A percentile compares a stretch with the other conserved stretches of the same genome.
phyloP scores from a whole-genome alignment of 92 coral and sea anemone genomes.

The Pocillopora meandrina region DNA sequence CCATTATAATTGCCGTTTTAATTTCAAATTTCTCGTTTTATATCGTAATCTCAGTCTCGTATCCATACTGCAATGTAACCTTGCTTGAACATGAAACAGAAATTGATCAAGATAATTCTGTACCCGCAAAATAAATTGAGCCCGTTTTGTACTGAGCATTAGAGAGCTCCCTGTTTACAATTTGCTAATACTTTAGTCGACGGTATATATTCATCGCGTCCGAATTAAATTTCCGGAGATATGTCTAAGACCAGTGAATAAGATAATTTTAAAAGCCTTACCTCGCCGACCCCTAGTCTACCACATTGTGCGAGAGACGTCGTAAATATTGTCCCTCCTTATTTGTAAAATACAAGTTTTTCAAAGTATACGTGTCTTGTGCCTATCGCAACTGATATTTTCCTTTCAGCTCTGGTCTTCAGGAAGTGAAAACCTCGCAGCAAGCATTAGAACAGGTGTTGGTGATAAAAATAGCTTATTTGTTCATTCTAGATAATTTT shows the following conservation, averaged over 20 bases:
- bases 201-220: neutral
- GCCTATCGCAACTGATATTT: conserved; percentile 3
- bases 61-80: neutral
- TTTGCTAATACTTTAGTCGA: conserved; percentile 13
- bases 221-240: conserved; percentile 15
- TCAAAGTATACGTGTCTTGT: neutral
- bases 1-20: neutral
- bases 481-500: conserved; percentile 4
- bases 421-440: conserved; percentile 17
- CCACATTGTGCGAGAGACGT: neutral
- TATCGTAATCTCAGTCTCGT: no score
- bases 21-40: neutral
- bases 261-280: neutral
- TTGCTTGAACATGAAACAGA: neutral
- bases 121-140: neutral
- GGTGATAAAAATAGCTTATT: conserved; percentile 37
- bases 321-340: neutral
- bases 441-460: conserved; percentile 19
- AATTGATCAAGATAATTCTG: neutral
- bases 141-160: neutral
- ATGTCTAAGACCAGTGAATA: neutral
- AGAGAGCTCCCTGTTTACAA: conserved; percentile 15
- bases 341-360: neutral
- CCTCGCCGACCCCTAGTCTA: neutral
- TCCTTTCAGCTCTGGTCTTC: neutral